A percentile compares a stretch with the other conserved stretches of the same genome.
These are phyloP conservation scores for Mechanitis mazaeus DNA, from an alignment of 2,888 invertebrate species.

Conservation along the genomic window DNA sequence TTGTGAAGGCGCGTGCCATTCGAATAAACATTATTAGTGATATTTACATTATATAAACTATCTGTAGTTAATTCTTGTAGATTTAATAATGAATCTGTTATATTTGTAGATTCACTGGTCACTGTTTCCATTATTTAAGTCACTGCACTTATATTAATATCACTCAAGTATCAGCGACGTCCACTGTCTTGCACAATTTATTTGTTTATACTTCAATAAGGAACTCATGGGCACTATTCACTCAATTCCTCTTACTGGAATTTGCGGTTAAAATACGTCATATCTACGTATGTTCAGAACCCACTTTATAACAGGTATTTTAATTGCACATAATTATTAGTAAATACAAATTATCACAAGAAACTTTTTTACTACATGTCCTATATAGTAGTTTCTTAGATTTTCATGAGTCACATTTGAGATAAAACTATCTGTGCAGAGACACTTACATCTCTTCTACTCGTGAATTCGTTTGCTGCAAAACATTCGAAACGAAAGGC, in stretches of 20 bases:
- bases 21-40: slow-evolving; percentile 2
- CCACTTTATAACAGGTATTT: slow-evolving; percentile 18
- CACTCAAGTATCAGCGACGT: slow-evolving; percentile 29
- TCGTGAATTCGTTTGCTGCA: no score
- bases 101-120: slow-evolving; percentile 29
- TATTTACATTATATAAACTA: slow-evolving; percentile 7
- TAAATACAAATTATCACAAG: neutral
- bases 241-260: slow-evolving; percentile 49
- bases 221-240: slow-evolving; percentile 50
- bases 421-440: no score
- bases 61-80: slow-evolving; percentile 21
- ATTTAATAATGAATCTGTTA: slow-evolving; percentile 25
- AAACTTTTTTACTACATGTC: neutral
- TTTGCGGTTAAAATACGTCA: slow-evolving; percentile 59
- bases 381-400: neutral
- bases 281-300: slow-evolving; percentile 33
- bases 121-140: slow-evolving; percentile 37
- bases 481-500: no score
- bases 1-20: slow-evolving; percentile 12
- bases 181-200: slow-evolving; percentile 35
- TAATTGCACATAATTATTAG: neutral
- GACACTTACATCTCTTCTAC: no score
- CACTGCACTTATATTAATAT: slow-evolving; percentile 13
- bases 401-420: no score
- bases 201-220: slow-evolving; percentile 30